A percentile compares a stretch with the other conserved stretches of the same genome.
These are phyloP conservation scores for Gastracanthus pulcherrimus DNA, from an alignment of 2,888 invertebrate genomes.

Conservation along the genomic window DNA sequence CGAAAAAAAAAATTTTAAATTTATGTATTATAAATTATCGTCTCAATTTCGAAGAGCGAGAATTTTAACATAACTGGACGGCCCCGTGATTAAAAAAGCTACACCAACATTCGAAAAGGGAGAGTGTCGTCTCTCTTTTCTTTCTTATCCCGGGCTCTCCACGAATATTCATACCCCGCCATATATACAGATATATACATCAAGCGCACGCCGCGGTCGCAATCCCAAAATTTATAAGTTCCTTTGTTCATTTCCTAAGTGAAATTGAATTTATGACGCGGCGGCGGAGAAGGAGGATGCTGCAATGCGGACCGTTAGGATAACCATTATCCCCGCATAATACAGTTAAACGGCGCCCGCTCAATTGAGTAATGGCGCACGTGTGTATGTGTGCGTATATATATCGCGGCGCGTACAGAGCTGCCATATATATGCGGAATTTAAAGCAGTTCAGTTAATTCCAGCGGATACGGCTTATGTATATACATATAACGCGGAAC, in stretches of 20 bases:
- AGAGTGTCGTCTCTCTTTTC: no score
- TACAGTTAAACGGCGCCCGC: constrained; percentile 36
- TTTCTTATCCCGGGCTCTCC: no score
- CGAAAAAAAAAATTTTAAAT: no score
- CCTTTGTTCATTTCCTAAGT: constrained; percentile 39
- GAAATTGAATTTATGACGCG: constrained; percentile 41
- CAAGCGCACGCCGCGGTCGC: no score
- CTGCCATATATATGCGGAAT: not conserved
- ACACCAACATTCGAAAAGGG: no score
- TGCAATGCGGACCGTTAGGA: constrained; percentile 21
- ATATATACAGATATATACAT: not conserved
- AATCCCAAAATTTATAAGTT: constrained; percentile 34
- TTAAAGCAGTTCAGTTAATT: constrained; percentile 25
- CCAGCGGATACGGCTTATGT: not conserved
- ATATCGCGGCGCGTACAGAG: not conserved
- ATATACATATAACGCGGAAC: not conserved
- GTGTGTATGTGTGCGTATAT: not conserved
- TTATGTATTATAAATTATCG: no score
- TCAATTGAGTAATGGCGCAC: constrained; percentile 41
- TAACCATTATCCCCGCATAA: constrained; percentile 43
- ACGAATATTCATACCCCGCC: not conserved
- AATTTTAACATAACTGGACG: no score
- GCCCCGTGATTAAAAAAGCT: no score
- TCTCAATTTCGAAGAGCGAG: no score
- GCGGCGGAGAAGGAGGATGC: not conserved